Percentiles rank a stretch among this genome's conserved stretches.
phyloP scores from a whole-genome alignment of 2,888 invertebrate genomes.

The Apomyelois bistriatella region DNA sequence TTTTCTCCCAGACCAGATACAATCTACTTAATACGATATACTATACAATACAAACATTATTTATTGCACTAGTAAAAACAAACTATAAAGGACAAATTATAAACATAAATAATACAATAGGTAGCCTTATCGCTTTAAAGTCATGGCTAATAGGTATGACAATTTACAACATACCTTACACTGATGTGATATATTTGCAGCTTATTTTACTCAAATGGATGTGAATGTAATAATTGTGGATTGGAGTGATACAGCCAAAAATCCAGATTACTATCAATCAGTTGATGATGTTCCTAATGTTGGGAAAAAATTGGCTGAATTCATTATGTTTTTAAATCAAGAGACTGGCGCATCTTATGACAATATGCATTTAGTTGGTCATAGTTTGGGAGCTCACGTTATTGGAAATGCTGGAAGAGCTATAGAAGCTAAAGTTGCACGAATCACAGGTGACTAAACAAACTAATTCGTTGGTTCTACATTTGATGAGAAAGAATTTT shows the following conservation, averaged over 20 bases:
- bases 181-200: conserved; percentile 7
- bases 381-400: conserved; percentile 28
- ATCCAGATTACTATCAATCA: conserved; percentile 14
- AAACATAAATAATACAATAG: too few species aligned
- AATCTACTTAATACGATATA: too few species aligned
- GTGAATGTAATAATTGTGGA: conserved; percentile 20
- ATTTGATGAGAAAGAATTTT: not conserved
- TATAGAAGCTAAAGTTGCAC: conserved; percentile 17
- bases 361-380: conserved; percentile 22
- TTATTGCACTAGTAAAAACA: too few species aligned
- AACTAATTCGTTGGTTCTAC: too few species aligned
- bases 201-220: conserved; percentile 9
- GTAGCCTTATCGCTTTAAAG: too few species aligned
- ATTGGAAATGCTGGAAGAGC: conserved; percentile 25
- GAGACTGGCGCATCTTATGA: conserved; percentile 12
- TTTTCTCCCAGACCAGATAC: too few species aligned
- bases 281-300: conserved; percentile 13
- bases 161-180: too few species aligned
- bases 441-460: conserved; percentile 17
- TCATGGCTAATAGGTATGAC: too few species aligned
- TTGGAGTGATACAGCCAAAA: conserved; percentile 11
- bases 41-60: too few species aligned
- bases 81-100: too few species aligned
- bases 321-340: conserved; percentile 9
- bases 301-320: conserved; percentile 13